A percentile compares a stretch with the other conserved stretches of the same genome.
Evolutionary conservation across 2,797 vertebrate species (phyloP).

Genomic region (Lycodopsis pacificus): DNA sequence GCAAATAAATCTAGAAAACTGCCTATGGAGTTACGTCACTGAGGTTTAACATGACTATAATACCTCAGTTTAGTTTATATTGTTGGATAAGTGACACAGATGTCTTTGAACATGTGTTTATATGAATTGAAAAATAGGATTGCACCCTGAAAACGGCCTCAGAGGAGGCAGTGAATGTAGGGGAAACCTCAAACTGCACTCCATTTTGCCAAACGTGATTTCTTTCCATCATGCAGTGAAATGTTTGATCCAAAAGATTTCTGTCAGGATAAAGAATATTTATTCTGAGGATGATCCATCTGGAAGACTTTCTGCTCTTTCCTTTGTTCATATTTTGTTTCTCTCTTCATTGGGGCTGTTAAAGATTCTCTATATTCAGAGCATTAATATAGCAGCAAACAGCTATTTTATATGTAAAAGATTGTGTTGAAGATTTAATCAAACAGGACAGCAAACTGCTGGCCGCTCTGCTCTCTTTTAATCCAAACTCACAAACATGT

Average conservation of each 20-base stretch:
- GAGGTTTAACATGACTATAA: neutral
- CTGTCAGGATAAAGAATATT: slow-evolving; percentile 51
- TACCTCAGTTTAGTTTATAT: slow-evolving; percentile 11
- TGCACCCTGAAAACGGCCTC: slow-evolving; percentile 38
- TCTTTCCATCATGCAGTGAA: slow-evolving; percentile 26
- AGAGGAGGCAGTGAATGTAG: slow-evolving; percentile 25
- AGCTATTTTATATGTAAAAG: neutral
- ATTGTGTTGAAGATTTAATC: neutral
- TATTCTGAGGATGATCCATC: slow-evolving; percentile 54
- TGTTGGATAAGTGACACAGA: slow-evolving; percentile 23
- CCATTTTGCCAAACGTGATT: slow-evolving; percentile 31
- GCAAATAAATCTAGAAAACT: slow-evolving; percentile 12
- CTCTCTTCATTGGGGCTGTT: slow-evolving; percentile 6
- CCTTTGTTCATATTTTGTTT: slow-evolving; percentile 27
- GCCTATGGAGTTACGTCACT: neutral
- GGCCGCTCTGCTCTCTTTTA: slow-evolving; percentile 16
- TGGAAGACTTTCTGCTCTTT: slow-evolving; percentile 34
- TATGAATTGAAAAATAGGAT: slow-evolving; percentile 41
- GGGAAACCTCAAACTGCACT: slow-evolving; percentile 13
- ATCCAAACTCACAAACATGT: slow-evolving; percentile 9
- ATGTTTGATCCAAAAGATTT: slow-evolving; percentile 45
- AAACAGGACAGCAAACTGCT: slow-evolving; percentile 8
- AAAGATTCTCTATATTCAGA: no score
- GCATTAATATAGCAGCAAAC: neutral
- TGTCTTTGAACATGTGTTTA: slow-evolving; percentile 24